phyloP scores from a whole-genome alignment of 2,113 vertebrate genomes.

The Notothenia rossii region DNA sequence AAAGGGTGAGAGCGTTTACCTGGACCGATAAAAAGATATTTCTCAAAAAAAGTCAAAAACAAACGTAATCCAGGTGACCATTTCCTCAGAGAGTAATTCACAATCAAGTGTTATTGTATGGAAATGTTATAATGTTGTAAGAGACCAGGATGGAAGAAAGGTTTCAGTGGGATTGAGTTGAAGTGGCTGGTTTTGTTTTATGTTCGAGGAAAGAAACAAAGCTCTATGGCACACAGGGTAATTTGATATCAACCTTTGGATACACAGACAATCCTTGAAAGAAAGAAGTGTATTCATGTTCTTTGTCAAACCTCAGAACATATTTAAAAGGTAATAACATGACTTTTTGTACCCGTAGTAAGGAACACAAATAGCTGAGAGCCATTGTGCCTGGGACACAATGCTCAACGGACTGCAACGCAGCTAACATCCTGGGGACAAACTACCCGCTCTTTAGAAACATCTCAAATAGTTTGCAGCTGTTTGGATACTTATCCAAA shows the following conservation, averaged over 20 bases:
- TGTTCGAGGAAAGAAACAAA: not conserved
- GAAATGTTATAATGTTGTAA: too few species aligned
- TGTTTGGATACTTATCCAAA: slow-evolving; percentile 68
- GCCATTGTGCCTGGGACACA: not conserved
- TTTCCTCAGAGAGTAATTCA: too few species aligned
- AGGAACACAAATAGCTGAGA: slow-evolving; percentile 21
- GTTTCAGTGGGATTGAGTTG: too few species aligned
- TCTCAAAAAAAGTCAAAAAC: too few species aligned
- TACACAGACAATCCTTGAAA: not conserved
- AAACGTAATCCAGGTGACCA: too few species aligned
- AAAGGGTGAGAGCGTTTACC: too few species aligned
- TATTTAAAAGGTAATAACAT: not conserved
- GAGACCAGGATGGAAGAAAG: too few species aligned
- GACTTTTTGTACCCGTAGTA: not conserved
- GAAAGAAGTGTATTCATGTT: too few species aligned
- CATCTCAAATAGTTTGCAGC: slow-evolving; percentile 62
- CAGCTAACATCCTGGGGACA: slow-evolving; percentile 52
- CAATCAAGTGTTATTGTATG: too few species aligned
- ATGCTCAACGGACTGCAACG: slow-evolving; percentile 6
- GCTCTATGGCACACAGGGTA: not conserved
- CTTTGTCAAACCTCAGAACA: too few species aligned
- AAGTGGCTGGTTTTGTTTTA: too few species aligned
- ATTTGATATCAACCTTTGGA: not conserved
- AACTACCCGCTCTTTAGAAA: slow-evolving; percentile 42
- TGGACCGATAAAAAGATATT: too few species aligned